phyloP scores from a whole-genome alignment of 2,797 vertebrate genomes.

The Hylomyscus alleni region DNA sequence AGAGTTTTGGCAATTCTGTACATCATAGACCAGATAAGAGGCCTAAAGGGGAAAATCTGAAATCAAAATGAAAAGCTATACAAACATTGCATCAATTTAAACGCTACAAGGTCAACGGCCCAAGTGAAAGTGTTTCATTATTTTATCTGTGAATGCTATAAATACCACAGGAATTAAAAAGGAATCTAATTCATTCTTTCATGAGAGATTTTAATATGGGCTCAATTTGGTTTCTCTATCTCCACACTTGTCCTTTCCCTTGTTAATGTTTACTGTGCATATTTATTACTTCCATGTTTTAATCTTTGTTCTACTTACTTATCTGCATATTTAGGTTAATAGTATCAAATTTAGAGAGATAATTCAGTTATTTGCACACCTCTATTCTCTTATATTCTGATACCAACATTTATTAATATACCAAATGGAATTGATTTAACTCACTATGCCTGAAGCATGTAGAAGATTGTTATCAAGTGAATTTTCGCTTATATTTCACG shows the following conservation, averaged over 20 bases:
- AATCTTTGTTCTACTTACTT: neutral
- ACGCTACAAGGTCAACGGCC: neutral
- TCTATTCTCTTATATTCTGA: neutral
- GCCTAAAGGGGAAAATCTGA: neutral
- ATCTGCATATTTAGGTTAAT: neutral
- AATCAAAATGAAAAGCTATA: neutral
- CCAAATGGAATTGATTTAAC: neutral
- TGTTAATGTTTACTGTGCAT: neutral
- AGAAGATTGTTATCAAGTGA: slow-evolving; percentile 19
- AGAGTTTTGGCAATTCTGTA: neutral
- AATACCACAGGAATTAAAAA: neutral
- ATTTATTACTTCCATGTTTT: neutral
- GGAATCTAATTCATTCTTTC: neutral
- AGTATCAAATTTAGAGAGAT: neutral
- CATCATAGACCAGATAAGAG: neutral
- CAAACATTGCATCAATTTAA: neutral
- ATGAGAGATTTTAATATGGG: neutral
- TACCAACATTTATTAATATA: slow-evolving; percentile 31
- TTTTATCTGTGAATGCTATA: neutral
- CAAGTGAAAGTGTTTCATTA: neutral
- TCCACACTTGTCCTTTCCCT: neutral
- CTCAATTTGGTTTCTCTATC: neutral
- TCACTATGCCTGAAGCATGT: slow-evolving; percentile 54
- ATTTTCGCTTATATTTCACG: slow-evolving; percentile 56
- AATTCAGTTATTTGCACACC: neutral